These are phyloP conservation scores for Novumbra hubbsi DNA, from an alignment of 2,797 vertebrate species.

Conservation along the genomic window DNA sequence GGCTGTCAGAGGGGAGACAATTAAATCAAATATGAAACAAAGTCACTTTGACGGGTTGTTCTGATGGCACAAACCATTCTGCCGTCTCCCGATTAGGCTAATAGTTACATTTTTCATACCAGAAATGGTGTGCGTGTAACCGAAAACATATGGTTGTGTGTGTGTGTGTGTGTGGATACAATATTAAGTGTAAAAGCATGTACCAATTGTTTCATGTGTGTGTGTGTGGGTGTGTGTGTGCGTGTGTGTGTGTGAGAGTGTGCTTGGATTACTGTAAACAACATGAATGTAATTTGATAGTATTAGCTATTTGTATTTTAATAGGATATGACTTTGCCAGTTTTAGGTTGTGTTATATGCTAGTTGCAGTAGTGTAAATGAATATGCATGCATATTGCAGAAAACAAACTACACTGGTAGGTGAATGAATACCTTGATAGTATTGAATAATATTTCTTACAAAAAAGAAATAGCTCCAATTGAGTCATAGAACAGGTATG, in stretches of 20 bases:
- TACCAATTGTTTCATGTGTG: background rate
- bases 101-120: slow-evolving; percentile 82
- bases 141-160: slow-evolving; percentile 6
- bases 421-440: background rate
- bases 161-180: slow-evolving; percentile 20
- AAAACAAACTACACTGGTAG: background rate
- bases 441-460: background rate
- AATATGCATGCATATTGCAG: background rate
- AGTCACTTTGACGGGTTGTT: slow-evolving; percentile 96
- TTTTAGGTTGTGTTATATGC: background rate
- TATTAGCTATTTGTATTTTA: background rate
- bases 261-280: background rate
- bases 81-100: slow-evolving; percentile 87
- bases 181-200: slow-evolving; percentile 9
- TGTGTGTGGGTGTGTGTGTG: slow-evolving; percentile 5
- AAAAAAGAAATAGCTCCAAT: background rate
- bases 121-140: slow-evolving; percentile 25
- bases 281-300: background rate
- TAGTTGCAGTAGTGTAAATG: background rate
- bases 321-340: background rate
- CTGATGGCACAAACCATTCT: slow-evolving; percentile 94
- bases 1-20: slow-evolving; percentile 98
- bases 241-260: slow-evolving; percentile 4
- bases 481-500: background rate
- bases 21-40: slow-evolving; percentile 99